Evolutionary conservation across 2,888 invertebrate species (phyloP).

Genomic region (Panorpa germanica): DNA sequence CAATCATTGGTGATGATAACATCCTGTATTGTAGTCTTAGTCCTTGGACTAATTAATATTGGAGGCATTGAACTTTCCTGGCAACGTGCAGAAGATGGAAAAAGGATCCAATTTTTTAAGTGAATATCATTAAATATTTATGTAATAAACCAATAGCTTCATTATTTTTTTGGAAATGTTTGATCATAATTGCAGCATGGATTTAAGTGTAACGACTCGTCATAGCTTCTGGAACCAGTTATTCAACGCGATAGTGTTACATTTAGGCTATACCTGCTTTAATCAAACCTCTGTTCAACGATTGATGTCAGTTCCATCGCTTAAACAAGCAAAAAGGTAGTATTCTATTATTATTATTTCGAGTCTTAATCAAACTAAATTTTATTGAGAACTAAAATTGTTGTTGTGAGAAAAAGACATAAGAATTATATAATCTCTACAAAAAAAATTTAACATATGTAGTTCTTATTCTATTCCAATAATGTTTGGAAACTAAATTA

Average conservation of each 20-base stretch:
- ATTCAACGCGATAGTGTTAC: constrained; percentile 34
- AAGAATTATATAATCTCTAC: no score
- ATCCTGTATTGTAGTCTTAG: constrained; percentile 21
- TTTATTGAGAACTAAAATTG: no score
- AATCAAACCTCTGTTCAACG: constrained; percentile 58
- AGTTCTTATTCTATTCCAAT: no score
- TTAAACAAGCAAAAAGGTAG: constrained; percentile 36
- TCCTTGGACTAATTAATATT: constrained; percentile 21
- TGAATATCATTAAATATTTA: no score
- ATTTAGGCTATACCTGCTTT: constrained; percentile 41
- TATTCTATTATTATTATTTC: no score
- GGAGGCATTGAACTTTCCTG: constrained; percentile 23
- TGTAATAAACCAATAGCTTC: background rate
- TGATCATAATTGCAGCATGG: constrained; percentile 25
- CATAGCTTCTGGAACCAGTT: constrained; percentile 43
- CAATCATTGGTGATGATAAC: constrained; percentile 24
- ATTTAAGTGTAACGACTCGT: constrained; percentile 35
- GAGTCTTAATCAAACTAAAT: no score
- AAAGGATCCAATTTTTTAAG: constrained; percentile 22
- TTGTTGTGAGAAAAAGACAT: no score
- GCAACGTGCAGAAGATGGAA: constrained; percentile 19
- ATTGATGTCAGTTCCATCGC: constrained; percentile 38
- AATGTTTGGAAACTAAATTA: no score
- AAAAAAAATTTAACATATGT: no score
- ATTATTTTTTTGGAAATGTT: constrained; percentile 1